Conservation (phyloP, 53 echinoderm and acorn worm species). For the Luidia sarsii region DNA sequence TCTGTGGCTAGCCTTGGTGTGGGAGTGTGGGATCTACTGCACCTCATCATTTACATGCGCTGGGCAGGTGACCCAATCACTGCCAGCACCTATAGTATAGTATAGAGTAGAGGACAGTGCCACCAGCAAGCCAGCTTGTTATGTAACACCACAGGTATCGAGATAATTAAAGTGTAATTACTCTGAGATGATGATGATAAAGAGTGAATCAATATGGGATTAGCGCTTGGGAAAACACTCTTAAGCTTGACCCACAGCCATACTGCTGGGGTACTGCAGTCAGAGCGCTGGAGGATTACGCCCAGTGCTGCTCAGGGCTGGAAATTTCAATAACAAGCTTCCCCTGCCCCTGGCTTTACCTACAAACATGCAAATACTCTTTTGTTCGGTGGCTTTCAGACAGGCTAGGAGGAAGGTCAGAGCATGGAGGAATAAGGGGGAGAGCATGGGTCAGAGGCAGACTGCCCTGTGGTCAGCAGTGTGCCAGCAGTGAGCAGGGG, state of each 20-base stretch:
- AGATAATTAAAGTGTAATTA: slow-evolving; percentile 47
- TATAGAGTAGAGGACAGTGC: background rate
- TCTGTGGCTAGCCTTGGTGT: no score
- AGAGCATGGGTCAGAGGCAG: no score
- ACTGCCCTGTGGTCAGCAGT: no score
- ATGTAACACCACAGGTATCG: slow-evolving; percentile 36
- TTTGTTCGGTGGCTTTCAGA: no score
- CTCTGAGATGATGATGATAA: slow-evolving; percentile 29
- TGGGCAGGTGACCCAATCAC: background rate
- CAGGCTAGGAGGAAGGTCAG: no score
- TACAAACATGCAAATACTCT: background rate
- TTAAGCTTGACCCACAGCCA: background rate
- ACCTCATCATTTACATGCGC: no score
- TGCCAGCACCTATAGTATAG: background rate
- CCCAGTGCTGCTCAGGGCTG: no score
- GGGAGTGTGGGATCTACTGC: no score
- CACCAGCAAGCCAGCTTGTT: slow-evolving; percentile 30
- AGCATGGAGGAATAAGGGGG: no score
- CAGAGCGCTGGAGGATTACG: slow-evolving; percentile 8
- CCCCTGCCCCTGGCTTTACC: no score
- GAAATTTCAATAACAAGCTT: no score
- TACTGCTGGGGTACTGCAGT: background rate
- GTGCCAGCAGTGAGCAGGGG: no score
- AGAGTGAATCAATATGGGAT: slow-evolving; percentile 21
- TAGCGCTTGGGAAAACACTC: slow-evolving; percentile 39